Percentiles rank a stretch among this genome's conserved stretches.
These are phyloP conservation scores for Sciurus vulgaris DNA, from an alignment of 2,797 vertebrate genomes.

Conservation along the genomic window DNA sequence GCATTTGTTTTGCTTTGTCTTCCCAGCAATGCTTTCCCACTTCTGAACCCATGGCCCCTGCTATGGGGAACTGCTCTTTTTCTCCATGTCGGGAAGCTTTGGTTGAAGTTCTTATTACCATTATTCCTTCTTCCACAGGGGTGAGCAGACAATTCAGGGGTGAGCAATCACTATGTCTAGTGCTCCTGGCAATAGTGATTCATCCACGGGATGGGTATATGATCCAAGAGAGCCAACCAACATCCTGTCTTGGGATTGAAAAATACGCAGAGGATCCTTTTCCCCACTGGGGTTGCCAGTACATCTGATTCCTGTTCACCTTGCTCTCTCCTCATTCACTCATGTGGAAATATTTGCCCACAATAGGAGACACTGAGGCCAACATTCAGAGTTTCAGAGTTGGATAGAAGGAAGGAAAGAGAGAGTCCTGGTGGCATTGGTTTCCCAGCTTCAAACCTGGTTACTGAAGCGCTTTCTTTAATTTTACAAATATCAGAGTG, in stretches of 20 bases:
- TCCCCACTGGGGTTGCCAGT: too few relatives aligned
- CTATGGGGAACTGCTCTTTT: not conserved
- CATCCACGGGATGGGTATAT: not conserved
- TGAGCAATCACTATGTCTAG: not conserved
- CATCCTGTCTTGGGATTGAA: not conserved
- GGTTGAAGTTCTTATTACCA: not conserved
- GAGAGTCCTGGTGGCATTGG: not conserved
- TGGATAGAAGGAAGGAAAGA: not conserved
- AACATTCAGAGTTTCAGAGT: not conserved
- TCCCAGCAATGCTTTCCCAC: not conserved
- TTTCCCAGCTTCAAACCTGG: not conserved
- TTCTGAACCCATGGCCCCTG: not conserved
- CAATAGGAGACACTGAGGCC: not conserved
- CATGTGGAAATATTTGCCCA: not conserved
- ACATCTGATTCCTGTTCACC: not conserved
- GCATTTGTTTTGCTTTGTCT: not conserved
- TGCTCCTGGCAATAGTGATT: not conserved
- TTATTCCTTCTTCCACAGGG: not conserved
- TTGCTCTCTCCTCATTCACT: not conserved
- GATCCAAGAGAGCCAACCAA: not conserved
- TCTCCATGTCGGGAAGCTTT: not conserved
- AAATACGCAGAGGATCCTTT: not conserved
- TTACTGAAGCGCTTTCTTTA: conserved; percentile 28
- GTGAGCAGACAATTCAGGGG: not conserved
- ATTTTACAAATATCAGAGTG: conserved; percentile 22